phyloP scores from a whole-genome alignment of 2,888 invertebrate genomes.

The Fragum whitleyi region DNA sequence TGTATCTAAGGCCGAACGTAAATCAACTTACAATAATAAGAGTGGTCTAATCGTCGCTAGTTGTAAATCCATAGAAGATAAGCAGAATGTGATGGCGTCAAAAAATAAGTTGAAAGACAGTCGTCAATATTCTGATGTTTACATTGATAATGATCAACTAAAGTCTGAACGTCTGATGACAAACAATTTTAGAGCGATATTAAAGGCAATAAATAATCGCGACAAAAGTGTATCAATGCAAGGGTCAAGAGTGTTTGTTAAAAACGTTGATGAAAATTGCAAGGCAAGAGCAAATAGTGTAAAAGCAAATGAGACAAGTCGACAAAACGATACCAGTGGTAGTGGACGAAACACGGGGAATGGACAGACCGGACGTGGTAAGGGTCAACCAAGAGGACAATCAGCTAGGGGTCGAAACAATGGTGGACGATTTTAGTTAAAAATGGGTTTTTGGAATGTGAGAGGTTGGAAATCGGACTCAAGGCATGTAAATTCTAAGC shows the following conservation, averaged over 20 bases:
- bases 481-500: no score
- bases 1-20: neutral
- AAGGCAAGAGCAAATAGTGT: neutral
- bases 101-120: neutral
- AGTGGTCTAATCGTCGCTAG: neutral
- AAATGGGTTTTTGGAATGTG: no score
- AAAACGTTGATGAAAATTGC: neutral
- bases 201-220: neutral
- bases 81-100: neutral
- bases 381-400: no score
- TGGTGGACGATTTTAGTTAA: no score
- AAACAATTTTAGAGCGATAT: neutral
- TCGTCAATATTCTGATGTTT: neutral
- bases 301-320: neutral
- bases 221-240: neutral
- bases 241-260: neutral
- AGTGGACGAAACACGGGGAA: no score
- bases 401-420: no score
- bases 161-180: neutral
- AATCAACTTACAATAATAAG: neutral
- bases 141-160: conserved; percentile 3
- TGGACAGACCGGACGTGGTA: no score
- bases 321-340: no score
- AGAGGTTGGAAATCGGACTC: no score
- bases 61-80: neutral